These are phyloP conservation scores for Spea multiplicata DNA, from an alignment of 2,113 vertebrate genomes.

Conservation along the genomic window DNA sequence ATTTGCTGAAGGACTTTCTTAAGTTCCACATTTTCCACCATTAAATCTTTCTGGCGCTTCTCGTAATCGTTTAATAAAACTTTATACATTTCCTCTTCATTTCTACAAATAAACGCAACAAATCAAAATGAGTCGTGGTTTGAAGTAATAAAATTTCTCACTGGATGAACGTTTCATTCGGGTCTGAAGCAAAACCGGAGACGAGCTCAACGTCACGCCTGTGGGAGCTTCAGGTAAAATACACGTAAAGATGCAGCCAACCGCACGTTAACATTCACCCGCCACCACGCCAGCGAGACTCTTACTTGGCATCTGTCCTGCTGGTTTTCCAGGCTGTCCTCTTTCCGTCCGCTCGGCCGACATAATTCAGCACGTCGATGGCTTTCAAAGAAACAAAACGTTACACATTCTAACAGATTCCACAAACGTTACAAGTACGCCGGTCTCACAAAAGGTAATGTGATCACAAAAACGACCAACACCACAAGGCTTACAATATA, in stretches of 20 bases:
- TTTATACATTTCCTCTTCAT: constrained; percentile 93
- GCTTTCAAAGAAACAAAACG: constrained; percentile 65
- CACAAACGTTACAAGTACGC: no score
- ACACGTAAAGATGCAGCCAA: no score
- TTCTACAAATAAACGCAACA: constrained; percentile 65
- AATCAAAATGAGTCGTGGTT: background rate
- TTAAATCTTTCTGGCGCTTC: constrained; percentile 78
- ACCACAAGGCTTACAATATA: no score
- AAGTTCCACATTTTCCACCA: constrained; percentile 90
- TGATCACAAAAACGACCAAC: no score
- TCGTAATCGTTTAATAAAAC: constrained; percentile 86
- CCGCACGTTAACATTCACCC: background rate
- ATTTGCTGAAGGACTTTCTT: constrained; percentile 96
- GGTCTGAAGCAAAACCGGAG: no score
- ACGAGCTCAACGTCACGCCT: background rate
- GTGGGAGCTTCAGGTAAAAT: background rate
- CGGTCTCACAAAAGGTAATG: no score
- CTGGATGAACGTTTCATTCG: no score
- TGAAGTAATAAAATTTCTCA: no score
- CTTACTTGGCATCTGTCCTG: constrained; percentile 79
- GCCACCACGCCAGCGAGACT: background rate
- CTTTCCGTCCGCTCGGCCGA: constrained; percentile 89
- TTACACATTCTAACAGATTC: no score
- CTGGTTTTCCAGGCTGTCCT: constrained; percentile 90
- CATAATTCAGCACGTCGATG: constrained; percentile 90